These are phyloP conservation scores for Rhynchonycteris naso DNA, from an alignment of 2,797 vertebrate species.

Conservation along the genomic window DNA sequence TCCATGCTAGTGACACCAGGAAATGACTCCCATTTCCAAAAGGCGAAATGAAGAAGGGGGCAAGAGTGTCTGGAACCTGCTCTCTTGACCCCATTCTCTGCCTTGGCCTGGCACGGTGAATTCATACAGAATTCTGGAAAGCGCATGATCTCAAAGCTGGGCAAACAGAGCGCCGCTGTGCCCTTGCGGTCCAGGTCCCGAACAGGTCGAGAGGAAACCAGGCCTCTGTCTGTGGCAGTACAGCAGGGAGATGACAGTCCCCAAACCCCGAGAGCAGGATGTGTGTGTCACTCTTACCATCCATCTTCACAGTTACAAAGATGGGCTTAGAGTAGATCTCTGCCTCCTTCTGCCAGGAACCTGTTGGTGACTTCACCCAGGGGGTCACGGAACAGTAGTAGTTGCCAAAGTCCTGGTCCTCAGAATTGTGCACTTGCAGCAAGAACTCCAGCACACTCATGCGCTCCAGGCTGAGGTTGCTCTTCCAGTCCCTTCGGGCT, in stretches of 20 bases:
- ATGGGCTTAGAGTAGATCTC: constrained; percentile 89
- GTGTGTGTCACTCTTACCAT: constrained; percentile 86
- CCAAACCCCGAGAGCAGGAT: neutral
- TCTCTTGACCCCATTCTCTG: neutral
- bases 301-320: constrained; percentile 93
- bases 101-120: neutral
- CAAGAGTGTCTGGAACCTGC: neutral
- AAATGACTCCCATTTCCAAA: neutral
- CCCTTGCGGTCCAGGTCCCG: neutral
- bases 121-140: neutral
- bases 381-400: constrained; percentile 93
- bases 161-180: neutral
- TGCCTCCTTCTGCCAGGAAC: constrained; percentile 90
- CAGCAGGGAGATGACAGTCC: neutral
- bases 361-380: constrained; percentile 91
- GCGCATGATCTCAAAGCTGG: fast-evolving
- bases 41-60: neutral
- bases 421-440: constrained; percentile 90
- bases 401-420: constrained; percentile 94
- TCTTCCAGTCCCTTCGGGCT: constrained; percentile 90
- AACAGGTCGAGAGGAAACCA: neutral
- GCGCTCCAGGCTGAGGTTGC: constrained; percentile 92
- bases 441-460: constrained; percentile 87
- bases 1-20: neutral
- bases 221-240: fast-evolving